Base-by-base conservation (phyloP, 2,113 vertebrate species). In the Neodon shergylaensis region DNA sequence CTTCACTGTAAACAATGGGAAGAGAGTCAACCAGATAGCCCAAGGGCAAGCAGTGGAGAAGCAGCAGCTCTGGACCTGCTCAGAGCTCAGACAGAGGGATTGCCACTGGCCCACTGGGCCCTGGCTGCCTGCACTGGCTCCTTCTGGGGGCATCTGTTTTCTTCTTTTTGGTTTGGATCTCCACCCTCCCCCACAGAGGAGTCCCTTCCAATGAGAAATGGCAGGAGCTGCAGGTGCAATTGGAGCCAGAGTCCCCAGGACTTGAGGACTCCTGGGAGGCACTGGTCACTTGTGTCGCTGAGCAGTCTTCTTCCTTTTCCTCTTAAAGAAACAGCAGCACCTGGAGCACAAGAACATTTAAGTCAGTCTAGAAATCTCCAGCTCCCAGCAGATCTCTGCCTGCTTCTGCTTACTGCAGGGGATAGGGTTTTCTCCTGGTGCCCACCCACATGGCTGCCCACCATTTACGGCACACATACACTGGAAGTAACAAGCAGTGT, bases 271-370 rank as follows among this genome's bases (percentile, higher is more conserved):
- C 92, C 61, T 77, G 96, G 97, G 98, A 98, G 98, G 98, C 98
- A 97, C 96, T 68, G 98, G 98, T 99, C 99, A 99, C 99, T 99
- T 99, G 98, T 99, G 99, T 94, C 99, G 99, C 92, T 99, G 99
- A 68, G 99, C 98, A 90, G 99, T 99, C 99, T 99, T 99, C 99
- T 99, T 99, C 98, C 99, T 99, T 99, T 99, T 99, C 98, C 99
- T 99, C 98, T 99, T 99, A 98, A 99, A 99, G 99, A 99, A 99
- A 97, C 99, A 99, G 99, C 99, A 99, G 99, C 99, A 99, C 99
- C 99, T 99, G 98, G 89, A 96, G 98, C 98, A 98, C 94, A 98
- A 98, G 97, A 98, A 97, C 65, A 97, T 47, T 58, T 42, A 61
- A 96, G 95, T 99, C 54, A 99, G 91, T 61, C 10, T 4, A 0